Conservation (phyloP, 2,888 invertebrate species). For the Sturmia bella region DNA sequence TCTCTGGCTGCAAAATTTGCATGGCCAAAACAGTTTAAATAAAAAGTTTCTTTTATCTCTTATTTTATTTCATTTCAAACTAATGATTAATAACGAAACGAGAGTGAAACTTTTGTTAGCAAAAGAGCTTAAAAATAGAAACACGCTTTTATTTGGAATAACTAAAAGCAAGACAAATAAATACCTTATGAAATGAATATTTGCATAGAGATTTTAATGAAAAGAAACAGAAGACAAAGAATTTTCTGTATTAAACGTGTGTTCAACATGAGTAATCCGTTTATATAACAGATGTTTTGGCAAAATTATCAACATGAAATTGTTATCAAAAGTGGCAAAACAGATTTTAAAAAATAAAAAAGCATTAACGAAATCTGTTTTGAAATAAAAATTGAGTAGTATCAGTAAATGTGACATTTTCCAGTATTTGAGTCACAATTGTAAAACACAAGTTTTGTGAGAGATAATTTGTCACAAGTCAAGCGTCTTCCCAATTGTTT, state of each 20-base stretch:
- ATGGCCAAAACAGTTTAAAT: constrained; percentile 36
- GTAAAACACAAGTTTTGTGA: no score
- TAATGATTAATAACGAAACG: constrained; percentile 5
- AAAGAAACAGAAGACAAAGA: constrained; percentile 3
- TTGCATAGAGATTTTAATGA: not conserved
- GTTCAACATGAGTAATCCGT: not conserved
- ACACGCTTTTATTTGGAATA: not conserved
- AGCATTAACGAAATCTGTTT: no score
- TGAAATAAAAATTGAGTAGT: no score
- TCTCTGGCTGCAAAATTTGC: constrained; percentile 28
- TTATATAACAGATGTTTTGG: not conserved
- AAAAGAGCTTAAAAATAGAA: not conserved
- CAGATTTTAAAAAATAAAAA: no score
- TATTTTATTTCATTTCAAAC: no score
- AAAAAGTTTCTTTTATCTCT: not conserved
- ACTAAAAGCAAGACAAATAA: not conserved
- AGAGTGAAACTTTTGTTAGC: constrained; percentile 37
- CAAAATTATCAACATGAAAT: no score
- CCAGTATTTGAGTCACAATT: no score
- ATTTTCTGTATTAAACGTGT: not conserved
- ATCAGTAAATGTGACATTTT: no score
- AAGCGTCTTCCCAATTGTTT: no score
- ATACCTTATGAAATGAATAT: not conserved
- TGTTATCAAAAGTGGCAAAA: no score
- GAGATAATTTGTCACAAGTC: no score